Evolutionary conservation across 2,797 vertebrate genomes (phyloP).

Genomic region (Hoplostethus mediterraneus): DNA sequence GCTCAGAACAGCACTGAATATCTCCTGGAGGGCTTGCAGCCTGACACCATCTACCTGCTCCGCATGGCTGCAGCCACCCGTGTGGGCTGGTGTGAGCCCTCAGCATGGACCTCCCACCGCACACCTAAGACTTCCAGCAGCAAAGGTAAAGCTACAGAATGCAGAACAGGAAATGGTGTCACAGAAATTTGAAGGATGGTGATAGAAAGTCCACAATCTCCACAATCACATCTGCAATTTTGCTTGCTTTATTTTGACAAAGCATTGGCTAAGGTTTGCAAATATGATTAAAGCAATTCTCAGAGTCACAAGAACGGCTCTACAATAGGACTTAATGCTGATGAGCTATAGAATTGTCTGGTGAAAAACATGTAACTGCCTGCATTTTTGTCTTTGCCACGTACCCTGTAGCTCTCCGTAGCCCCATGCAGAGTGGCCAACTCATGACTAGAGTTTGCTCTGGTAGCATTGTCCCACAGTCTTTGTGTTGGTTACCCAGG

Average conservation of each 20-base stretch:
- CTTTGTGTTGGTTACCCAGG: slow-evolving; percentile 83
- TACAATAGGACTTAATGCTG: not conserved
- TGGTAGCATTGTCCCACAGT: slow-evolving; percentile 79
- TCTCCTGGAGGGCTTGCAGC: slow-evolving; percentile 87
- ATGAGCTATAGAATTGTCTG: not conserved
- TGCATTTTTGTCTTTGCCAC: not conserved
- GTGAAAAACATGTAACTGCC: slow-evolving; percentile 3
- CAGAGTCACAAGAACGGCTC: not conserved
- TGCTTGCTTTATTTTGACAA: not conserved
- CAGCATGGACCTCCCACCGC: slow-evolving; percentile 94
- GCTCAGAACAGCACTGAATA: slow-evolving; percentile 86
- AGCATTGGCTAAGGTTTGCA: not conserved
- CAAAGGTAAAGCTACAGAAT: slow-evolving; percentile 84
- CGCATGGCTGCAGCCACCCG: slow-evolving; percentile 93
- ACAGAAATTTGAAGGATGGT: no score
- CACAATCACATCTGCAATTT: slow-evolving; percentile 1
- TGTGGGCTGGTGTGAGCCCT: slow-evolving; percentile 94
- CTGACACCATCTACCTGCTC: slow-evolving; percentile 94
- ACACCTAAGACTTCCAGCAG: slow-evolving; percentile 91
- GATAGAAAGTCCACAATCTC: no score
- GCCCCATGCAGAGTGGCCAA: slow-evolving; percentile 54
- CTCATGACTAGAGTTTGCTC: slow-evolving; percentile 72
- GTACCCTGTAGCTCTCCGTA: slow-evolving; percentile 37
- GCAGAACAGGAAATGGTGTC: slow-evolving; percentile 1
- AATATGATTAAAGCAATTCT: slow-evolving; percentile 14